Evolutionary conservation across 2,888 invertebrate species (phyloP).

Genomic region (Trilocha varians): DNA sequence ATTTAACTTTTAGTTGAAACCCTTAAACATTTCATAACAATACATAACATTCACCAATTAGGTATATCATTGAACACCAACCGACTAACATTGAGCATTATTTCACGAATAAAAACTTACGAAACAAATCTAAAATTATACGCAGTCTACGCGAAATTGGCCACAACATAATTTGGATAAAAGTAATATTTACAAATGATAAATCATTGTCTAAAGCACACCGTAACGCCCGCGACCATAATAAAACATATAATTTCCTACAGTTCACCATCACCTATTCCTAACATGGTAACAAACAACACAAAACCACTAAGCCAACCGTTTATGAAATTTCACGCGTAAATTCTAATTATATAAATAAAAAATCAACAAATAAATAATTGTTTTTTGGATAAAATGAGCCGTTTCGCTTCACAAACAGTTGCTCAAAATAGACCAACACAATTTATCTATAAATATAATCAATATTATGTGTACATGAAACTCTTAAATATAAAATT

Average conservation of each 20-base stretch:
- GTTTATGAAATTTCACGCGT: neutral
- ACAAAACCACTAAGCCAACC: neutral
- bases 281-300: slow-evolving; percentile 15
- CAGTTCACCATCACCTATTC: slow-evolving; percentile 13
- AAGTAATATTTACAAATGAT: slow-evolving; percentile 2
- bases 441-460: neutral
- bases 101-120: slow-evolving; percentile 1
- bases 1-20: slow-evolving; percentile 23
- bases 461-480: neutral
- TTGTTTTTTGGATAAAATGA: neutral
- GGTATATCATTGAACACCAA: slow-evolving; percentile 40
- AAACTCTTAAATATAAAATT: neutral
- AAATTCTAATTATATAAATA: neutral
- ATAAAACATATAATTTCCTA: slow-evolving; percentile 2
- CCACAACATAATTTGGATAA: neutral
- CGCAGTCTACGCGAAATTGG: neutral
- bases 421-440: neutral
- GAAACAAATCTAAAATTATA: neutral
- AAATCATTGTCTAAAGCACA: neutral
- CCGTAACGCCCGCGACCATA: neutral
- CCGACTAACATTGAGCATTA: slow-evolving; percentile 49
- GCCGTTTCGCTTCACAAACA: neutral
- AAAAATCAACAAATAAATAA: neutral
- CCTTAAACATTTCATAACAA: slow-evolving; percentile 30
- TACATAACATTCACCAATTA: slow-evolving; percentile 20